These are phyloP conservation scores for Trachelus iudaicus DNA, from an alignment of 2,888 invertebrate species.

Conservation along the genomic window DNA sequence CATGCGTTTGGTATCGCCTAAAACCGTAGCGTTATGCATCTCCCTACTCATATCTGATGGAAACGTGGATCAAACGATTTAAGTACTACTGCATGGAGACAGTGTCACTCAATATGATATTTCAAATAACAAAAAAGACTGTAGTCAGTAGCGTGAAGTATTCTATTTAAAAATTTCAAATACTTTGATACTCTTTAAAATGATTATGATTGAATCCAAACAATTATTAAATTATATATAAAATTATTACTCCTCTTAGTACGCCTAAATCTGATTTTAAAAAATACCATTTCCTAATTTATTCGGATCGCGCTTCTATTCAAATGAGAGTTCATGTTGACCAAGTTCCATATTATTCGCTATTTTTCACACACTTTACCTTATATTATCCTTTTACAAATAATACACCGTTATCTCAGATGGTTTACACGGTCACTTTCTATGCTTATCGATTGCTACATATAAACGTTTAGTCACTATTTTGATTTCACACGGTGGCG, in stretches of 20 bases:
- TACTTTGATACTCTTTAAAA: not conserved
- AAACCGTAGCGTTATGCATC: too few species aligned
- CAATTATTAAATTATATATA: not conserved
- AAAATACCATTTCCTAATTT: not conserved
- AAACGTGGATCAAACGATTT: not conserved
- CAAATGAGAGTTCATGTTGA: not conserved
- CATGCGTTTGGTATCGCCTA: too few species aligned
- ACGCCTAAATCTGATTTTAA: not conserved
- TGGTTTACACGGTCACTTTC: not conserved
- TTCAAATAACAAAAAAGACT: not conserved
- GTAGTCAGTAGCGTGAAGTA: not conserved
- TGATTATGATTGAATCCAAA: not conserved
- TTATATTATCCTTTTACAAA: not conserved
- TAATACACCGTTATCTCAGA: not conserved
- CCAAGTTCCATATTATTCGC: not conserved
- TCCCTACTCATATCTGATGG: too few species aligned
- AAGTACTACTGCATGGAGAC: not conserved
- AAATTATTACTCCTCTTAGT: not conserved
- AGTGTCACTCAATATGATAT: not conserved
- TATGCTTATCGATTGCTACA: not conserved
- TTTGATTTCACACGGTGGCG: not conserved
- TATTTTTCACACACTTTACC: not conserved
- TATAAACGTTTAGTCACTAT: not conserved
- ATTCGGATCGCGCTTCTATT: not conserved
- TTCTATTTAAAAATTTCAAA: not conserved